Evolutionary conservation across 2,797 vertebrate species (phyloP), one percentile per base, ranked within the genome.

Genomic region (Lindbergichthys nudifrons): DNA sequence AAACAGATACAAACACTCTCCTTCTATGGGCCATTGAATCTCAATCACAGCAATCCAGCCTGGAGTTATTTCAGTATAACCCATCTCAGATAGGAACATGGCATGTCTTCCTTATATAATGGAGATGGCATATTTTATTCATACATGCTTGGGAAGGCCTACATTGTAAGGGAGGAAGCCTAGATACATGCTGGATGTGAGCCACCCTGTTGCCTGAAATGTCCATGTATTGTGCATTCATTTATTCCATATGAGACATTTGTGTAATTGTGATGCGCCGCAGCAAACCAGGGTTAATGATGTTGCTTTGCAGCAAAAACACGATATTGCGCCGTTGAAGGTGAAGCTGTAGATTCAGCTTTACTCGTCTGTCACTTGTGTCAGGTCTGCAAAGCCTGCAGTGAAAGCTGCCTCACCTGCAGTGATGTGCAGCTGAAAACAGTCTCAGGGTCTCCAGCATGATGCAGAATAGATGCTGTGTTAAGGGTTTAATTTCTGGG

Each of bases 91-190:
- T 2, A 30, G 23, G 59, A 80, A 8, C 70, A 26, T 56, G 43
- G n/a, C 72, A 50, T 71, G 23, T 73, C 72, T 73, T 59, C 65
- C 76, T 90, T 88, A 87, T 88, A 87, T 85, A 89, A 92, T 68
- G 85, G 62, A n/a, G 70, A 11, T 11, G 61, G 52, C 74, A 91
- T 91, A 23, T 92, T 92, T 92, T 79, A 92, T 92, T 91, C 79
- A 92, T 87, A 12, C 62, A 30, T 70, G 79, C 73, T 62, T 0
- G 13, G 39, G 50, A 11, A 74, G 89, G 83, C 80, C 76, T 65
- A 43, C 80, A 46, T 68, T 50, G 76, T 77, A 65, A 75, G 67
- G 42, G 48, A 64, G 54, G 47, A 52, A 53, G 72, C 77, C 76
- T 51, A 1, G 54, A 58, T 77, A 15, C 69, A 65, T 1, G 57